phyloP scores from a whole-genome alignment of 92 coral and sea anemone genomes.

The Porites rus region DNA sequence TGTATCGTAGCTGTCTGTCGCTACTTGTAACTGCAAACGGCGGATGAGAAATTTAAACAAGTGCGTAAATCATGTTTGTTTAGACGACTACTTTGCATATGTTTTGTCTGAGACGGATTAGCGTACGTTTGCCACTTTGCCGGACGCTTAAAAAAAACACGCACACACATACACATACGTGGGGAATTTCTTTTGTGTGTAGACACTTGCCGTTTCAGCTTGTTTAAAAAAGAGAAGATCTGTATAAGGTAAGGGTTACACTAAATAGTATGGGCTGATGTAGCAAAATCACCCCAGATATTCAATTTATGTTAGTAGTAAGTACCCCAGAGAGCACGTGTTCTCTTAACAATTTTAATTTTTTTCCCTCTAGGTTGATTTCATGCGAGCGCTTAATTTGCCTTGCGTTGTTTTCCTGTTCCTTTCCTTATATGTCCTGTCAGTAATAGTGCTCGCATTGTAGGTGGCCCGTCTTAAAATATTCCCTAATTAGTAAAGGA shows the following conservation, averaged over 20 bases:
- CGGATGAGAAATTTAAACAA: conserved; percentile 12
- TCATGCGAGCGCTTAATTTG: too few relatives aligned
- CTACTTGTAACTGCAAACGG: conserved; percentile 6
- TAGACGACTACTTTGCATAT: neutral
- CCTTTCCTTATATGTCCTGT: too few relatives aligned
- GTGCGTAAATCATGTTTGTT: conserved; percentile 9
- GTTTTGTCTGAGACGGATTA: conserved; percentile 4
- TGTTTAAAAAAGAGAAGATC: neutral
- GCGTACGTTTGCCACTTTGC: neutral
- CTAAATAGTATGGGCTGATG: neutral
- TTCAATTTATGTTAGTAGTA: neutral
- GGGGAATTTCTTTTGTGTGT: neutral
- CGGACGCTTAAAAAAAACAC: neutral
- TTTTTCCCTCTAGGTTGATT: too few relatives aligned
- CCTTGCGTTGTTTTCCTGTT: too few relatives aligned
- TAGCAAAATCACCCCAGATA: neutral
- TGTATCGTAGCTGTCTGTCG: neutral
- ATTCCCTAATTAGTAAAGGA: too few relatives aligned
- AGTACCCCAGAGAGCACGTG: neutral
- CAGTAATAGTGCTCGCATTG: too few relatives aligned
- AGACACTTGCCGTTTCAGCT: neutral
- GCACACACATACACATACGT: neutral
- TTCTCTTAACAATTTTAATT: neutral
- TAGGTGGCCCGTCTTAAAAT: too few relatives aligned
- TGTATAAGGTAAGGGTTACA: neutral